These are phyloP conservation scores for Anarhynchus alexandrinus DNA, from an alignment of 2,113 vertebrate genomes.

Conservation along the genomic window DNA sequence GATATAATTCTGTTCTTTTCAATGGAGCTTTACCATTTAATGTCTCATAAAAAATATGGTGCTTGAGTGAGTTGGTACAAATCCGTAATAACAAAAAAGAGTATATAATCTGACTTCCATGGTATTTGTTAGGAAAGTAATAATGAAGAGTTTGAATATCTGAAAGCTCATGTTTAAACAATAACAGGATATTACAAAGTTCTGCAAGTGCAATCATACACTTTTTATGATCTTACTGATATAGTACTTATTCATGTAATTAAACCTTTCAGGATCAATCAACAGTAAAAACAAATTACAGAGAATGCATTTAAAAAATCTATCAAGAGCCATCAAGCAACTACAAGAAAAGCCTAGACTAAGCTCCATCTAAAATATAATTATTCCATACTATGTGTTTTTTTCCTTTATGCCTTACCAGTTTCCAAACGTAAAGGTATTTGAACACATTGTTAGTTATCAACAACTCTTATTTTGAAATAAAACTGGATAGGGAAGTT, in stretches of 20 bases:
- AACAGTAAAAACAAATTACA: background rate
- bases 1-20: background rate
- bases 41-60: background rate
- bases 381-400: background rate
- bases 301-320: background rate
- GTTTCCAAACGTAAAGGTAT: background rate
- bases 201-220: background rate
- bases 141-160: background rate
- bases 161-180: background rate
- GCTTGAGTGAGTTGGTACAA: background rate
- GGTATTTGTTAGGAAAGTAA: background rate
- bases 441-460: background rate
- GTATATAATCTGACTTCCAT: background rate
- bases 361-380: background rate
- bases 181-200: background rate
- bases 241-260: background rate
- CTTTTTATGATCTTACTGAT: background rate
- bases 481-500: fast-evolving
- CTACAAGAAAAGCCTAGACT: background rate
- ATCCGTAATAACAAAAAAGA: background rate
- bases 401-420: background rate
- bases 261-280: background rate
- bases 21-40: background rate
- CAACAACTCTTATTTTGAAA: background rate
- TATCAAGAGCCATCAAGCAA: background rate